These are phyloP conservation scores for Allacma fusca DNA, from an alignment of 2,888 invertebrate species.

Conservation along the genomic window DNA sequence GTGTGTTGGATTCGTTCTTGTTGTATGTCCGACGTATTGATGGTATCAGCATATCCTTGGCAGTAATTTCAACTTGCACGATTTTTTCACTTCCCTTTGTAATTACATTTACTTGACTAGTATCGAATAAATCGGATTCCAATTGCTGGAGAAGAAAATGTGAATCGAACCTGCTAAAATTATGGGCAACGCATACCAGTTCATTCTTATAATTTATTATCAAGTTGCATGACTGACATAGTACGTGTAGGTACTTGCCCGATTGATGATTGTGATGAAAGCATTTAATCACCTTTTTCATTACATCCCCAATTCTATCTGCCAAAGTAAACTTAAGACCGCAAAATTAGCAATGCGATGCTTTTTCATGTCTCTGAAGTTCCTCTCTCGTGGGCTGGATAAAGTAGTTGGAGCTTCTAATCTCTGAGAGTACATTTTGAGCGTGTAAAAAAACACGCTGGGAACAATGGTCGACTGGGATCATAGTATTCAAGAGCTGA, in stretches of 20 bases:
- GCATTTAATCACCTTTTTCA: constrained; percentile 4
- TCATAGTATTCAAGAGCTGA: constrained; percentile 3
- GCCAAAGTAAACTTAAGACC: not conserved
- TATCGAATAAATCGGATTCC: not conserved
- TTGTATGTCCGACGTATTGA: not conserved
- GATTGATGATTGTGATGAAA: not conserved
- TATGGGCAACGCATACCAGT: not conserved
- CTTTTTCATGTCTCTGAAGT: not conserved
- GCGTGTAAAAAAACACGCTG: not conserved
- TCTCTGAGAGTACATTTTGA: not conserved
- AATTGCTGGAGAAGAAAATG: not conserved
- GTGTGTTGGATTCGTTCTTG: not conserved
- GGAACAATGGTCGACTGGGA: not conserved
- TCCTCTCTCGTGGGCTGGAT: not conserved
- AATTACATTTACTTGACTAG: not conserved
- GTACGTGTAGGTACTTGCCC: not conserved
- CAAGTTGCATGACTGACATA: not conserved
- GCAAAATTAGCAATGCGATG: not conserved
- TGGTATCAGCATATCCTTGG: not conserved
- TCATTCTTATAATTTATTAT: not conserved
- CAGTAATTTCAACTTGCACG: not conserved
- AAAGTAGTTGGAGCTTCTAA: not conserved
- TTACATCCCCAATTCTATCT: not conserved
- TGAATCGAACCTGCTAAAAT: not conserved
- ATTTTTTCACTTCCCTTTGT: not conserved